A percentile compares a stretch with the other conserved stretches of the same genome.
phyloP scores from a whole-genome alignment of 2,888 invertebrate genomes.

The Muscina levida region DNA sequence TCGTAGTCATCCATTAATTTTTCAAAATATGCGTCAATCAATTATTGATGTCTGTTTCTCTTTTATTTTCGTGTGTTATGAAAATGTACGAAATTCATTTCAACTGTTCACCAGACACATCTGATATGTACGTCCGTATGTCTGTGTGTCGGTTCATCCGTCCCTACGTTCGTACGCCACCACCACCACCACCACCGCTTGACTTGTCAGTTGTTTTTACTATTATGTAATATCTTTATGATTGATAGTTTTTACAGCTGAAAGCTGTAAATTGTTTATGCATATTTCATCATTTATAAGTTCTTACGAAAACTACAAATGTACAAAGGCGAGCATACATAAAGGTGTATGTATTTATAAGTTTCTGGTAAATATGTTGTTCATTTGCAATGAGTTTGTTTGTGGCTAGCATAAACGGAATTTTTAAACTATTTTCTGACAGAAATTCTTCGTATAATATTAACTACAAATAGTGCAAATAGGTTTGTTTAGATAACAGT shows the following conservation, averaged over 20 bases:
- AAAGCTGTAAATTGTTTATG: conserved; percentile 42
- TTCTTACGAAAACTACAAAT: conserved; percentile 32
- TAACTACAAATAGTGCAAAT: too few relatives aligned
- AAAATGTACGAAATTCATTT: conserved; percentile 42
- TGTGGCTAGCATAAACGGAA: too few relatives aligned
- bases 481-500: too few relatives aligned
- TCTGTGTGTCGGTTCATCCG: too few relatives aligned
- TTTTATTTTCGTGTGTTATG: background rate
- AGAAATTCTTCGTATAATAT: too few relatives aligned
- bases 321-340: too few relatives aligned
- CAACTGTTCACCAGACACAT: conserved; percentile 40
- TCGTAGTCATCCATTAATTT: conserved; percentile 61
- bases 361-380: too few relatives aligned
- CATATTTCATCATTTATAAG: conserved; percentile 39
- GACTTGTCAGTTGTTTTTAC: background rate
- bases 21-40: conserved; percentile 66
- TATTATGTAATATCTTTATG: conserved; percentile 61
- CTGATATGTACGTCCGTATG: conserved; percentile 26
- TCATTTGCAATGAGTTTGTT: too few relatives aligned
- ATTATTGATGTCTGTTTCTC: conserved; percentile 57
- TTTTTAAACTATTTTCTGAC: conserved; percentile 15
- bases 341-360: too few relatives aligned
- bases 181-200: background rate
- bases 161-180: background rate
- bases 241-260: conserved; percentile 59